These are phyloP conservation scores for Mastomys natalensis DNA, from an alignment of 2,113 vertebrate species.

Conservation along the genomic window DNA sequence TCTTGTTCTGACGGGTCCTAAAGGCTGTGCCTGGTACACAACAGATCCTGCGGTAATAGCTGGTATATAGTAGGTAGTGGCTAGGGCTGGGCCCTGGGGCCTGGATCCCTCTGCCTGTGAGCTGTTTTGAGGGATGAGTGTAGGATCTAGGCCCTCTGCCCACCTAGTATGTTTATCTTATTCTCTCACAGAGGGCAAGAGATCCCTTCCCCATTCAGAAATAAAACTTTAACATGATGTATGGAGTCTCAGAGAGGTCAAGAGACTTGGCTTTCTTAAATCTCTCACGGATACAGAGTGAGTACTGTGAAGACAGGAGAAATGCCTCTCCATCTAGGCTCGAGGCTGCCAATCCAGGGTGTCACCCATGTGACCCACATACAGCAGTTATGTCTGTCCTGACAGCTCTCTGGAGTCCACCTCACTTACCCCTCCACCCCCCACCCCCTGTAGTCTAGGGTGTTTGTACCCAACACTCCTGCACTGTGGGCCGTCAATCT, in stretches of 20 bases:
- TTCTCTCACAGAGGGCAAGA: neutral
- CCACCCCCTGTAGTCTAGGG: neutral
- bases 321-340: fast-evolving
- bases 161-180: too few relatives aligned
- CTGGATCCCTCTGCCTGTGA: neutral
- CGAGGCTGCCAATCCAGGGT: neutral
- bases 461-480: neutral
- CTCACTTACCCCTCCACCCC: neutral
- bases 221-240: neutral
- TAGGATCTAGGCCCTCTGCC: neutral
- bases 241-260: too few relatives aligned
- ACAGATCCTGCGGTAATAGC: neutral
- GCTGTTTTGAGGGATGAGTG: neutral
- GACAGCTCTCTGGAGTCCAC: neutral
- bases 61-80: too few relatives aligned
- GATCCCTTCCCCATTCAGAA: neutral
- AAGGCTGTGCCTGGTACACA: too few relatives aligned
- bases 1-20: neutral
- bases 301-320: neutral
- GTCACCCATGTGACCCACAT: neutral
- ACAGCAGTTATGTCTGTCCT: neutral
- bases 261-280: neutral
- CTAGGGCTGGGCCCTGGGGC: neutral
- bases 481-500: fast-evolving
- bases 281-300: neutral